Evolutionary conservation across 2,797 vertebrate species (phyloP), one percentile per base, ranked within the genome.

Genomic region (Sylvia borin): DNA sequence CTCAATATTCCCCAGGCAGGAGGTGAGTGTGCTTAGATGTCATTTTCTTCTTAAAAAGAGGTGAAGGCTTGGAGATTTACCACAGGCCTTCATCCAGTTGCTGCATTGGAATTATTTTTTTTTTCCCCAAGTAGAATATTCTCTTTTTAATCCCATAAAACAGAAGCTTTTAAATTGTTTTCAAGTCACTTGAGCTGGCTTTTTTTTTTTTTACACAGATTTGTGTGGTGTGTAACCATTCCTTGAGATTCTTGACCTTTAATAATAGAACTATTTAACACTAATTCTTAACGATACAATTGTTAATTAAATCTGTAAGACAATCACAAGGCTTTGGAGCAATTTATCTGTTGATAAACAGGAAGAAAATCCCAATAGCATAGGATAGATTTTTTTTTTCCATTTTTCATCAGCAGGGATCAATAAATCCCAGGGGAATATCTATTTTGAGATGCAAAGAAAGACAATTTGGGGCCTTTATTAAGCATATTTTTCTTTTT

Each of bases 1-100:
- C 90, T 98, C 32, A 97, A 85, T 34, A 84, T 99, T 82, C 97
- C 95, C 96, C 98, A 97, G 80, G 95, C 85, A 86, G 96, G 98
- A 88, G 98, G 99, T 98, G 97, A 95, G 84, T 34, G 64, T 14
- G 2, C 91, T 95, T 75, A 11, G 38, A 31, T 74, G 76, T 58
- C 20, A 25, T 71, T 90, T 86, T 68, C 40, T 26, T 65, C 20
- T 50, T 7, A 15, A 16, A 27, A 83, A 43, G 15, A 71, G n/a
- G 6, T 24, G 43, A 1, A 21, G 57, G 7, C 29, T 72, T 75
- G 55, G 34, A 36, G 43, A 13, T 78, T 85, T 45, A 42, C 14
- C 18, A 18, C 1, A 2, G 24, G 18, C 3, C 32, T 78, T 58
- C 26, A 66, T 66, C 40, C 26, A 27, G 3, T 32, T 74, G 47